Evolutionary conservation across 2,113 vertebrate species (phyloP).

Genomic region (Forbesichthys agassizii): DNA sequence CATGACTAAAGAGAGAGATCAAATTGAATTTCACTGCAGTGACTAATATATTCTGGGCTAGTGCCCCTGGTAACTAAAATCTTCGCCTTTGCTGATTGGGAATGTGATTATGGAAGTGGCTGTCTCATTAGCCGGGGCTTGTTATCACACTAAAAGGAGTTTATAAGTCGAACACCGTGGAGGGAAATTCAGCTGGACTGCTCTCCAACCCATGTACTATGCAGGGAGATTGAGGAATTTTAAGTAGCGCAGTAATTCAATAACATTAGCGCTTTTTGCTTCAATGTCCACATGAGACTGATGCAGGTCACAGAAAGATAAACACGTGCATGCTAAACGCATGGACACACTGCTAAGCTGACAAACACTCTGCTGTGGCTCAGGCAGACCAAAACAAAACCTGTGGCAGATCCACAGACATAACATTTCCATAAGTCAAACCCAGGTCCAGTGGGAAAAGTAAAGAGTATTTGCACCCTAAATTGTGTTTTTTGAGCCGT

Average conservation of each 20-base stretch:
- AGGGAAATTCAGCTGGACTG: slow-evolving; percentile 22
- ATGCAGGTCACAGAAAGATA: neutral
- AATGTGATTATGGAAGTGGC: slow-evolving; percentile 10
- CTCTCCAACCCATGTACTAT: neutral
- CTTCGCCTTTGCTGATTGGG: neutral
- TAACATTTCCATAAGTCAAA: slow-evolving; percentile 7
- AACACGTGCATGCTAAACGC: neutral
- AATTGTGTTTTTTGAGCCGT: no score
- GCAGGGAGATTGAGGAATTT: neutral
- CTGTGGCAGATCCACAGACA: neutral
- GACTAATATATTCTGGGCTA: neutral
- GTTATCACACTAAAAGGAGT: slow-evolving; percentile 27
- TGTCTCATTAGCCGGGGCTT: slow-evolving; percentile 23
- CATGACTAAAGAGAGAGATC: slow-evolving; percentile 11
- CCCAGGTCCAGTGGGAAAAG: neutral
- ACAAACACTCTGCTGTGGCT: slow-evolving; percentile 4
- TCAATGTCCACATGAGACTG: neutral
- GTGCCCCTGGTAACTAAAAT: slow-evolving; percentile 19
- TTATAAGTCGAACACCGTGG: slow-evolving; percentile 9
- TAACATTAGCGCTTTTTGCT: neutral
- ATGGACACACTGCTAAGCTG: neutral
- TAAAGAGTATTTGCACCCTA: no score
- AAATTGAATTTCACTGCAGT: slow-evolving; percentile 1
- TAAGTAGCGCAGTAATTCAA: neutral
- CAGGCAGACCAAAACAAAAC: slow-evolving; percentile 14